Conservation (phyloP, 1,140 invertebrate species). For the Pachypeltis micranthus region DNA sequence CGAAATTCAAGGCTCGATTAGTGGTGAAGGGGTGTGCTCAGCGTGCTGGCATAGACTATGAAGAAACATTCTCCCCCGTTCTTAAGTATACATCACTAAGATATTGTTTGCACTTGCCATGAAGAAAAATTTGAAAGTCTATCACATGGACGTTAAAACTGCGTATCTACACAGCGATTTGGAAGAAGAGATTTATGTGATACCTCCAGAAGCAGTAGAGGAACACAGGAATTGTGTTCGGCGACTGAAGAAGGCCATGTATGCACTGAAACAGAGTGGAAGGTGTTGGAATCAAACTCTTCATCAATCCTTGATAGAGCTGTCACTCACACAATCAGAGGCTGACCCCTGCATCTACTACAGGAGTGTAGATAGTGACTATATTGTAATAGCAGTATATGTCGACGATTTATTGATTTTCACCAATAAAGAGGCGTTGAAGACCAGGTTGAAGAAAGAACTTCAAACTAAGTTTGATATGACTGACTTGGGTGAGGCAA, state of each 20-base stretch:
- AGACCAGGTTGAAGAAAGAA: slow-evolving; percentile 15
- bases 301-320: not conserved
- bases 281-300: slow-evolving; percentile 26
- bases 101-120: slow-evolving; percentile 32
- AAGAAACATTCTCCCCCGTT: slow-evolving; percentile 33
- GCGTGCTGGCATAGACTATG: slow-evolving; percentile 30
- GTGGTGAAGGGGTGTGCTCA: slow-evolving; percentile 33
- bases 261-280: too few species aligned
- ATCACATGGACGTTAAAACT: slow-evolving; percentile 34
- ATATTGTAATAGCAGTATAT: too few species aligned
- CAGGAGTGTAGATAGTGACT: too few species aligned
- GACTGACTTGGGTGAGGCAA: slow-evolving; percentile 20
- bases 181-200: too few species aligned
- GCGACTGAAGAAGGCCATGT: too few species aligned
- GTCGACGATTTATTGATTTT: too few species aligned
- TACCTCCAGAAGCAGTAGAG: too few species aligned
- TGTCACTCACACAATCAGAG: slow-evolving; percentile 15
- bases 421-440: too few species aligned
- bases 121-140: slow-evolving; percentile 30
- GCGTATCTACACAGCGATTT: too few species aligned
- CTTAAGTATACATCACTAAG: slow-evolving; percentile 31
- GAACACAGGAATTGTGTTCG: too few species aligned
- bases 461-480: slow-evolving; percentile 17
- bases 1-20: slow-evolving; percentile 35
- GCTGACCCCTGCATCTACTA: slow-evolving; percentile 19